Base-by-base conservation (phyloP, 2,888 invertebrate species). In the Agriopis marginaria region DNA sequence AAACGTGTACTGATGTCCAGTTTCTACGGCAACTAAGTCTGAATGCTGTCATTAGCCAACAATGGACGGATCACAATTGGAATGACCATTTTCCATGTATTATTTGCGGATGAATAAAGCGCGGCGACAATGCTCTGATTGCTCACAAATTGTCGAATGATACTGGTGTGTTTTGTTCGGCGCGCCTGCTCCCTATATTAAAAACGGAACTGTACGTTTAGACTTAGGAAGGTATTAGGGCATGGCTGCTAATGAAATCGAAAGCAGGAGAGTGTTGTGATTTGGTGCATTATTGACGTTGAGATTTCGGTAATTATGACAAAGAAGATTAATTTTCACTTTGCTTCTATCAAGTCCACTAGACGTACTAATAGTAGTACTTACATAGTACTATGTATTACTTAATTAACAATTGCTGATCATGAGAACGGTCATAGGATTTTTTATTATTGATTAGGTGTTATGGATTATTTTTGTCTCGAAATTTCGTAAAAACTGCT, bases 141-240 rank as follows among this genome's bases (percentile, higher is more conserved):
- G 94, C 93, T 94, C 92, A 86, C 94, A 92, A 94, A 94, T 94
- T 94, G 94, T 94, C 93, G 90, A 91, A 94, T 93, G 94, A 93
- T 93, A 93, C 93, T 89, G 84, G 83, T 85, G 87, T 90, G 89
- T 91, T 92, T 91, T 92, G 92, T 92, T 80, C 83, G 91, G 86
- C 89, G 91, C 91, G 90, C 91, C 93, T 83, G 56, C 56, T 72
- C 62, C 77, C 68, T 86, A 89, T 90, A 91, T 91, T 91, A 91
- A 92, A 88, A 75, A 49, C 66, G 61, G 66, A 69, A 66, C 60
- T 68, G 68, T 73, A 71, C 71, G 40, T 70, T 73, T 73, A 68
- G 58, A 59, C 55, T 62, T 66, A 62, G 47, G 50, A 51, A 84
- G 81, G 72, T 73, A 79, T 74, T 73, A 66, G 59, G 64, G 76